These are phyloP conservation scores for Schizothorax lantsangensis DNA, from an alignment of 2,797 vertebrate species.

Conservation along the genomic window DNA sequence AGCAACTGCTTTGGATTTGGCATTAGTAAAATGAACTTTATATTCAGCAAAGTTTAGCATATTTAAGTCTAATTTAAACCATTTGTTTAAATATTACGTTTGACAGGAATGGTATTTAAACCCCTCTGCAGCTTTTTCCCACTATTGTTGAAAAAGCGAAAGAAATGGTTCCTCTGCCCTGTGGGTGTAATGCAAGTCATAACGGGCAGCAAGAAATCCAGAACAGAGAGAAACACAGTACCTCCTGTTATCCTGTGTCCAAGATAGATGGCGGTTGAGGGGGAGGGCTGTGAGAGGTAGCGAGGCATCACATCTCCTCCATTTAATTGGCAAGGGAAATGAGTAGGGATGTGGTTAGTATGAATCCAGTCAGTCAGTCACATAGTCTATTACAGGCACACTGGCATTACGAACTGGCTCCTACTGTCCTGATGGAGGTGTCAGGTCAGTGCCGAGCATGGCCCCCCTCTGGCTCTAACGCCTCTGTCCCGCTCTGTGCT, in stretches of 20 bases:
- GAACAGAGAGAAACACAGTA: conserved; percentile 22
- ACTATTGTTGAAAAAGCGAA: not conserved
- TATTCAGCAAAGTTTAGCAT: not conserved
- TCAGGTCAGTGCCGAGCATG: conserved; percentile 90
- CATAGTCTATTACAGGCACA: conserved; percentile 71
- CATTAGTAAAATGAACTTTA: not conserved
- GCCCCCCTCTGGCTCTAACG: conserved; percentile 82
- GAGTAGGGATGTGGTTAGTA: conserved; percentile 65
- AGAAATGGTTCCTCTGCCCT: conserved; percentile 4
- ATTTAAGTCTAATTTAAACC: not conserved
- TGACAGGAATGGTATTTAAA: not conserved
- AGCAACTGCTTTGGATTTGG: not conserved
- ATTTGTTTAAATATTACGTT: not conserved
- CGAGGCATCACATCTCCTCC: conserved; percentile 39
- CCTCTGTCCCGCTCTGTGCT: conserved; percentile 79
- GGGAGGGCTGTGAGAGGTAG: conserved; percentile 35
- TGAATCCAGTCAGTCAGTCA: conserved; percentile 56
- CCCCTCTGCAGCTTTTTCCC: not conserved
- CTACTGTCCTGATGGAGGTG: conserved; percentile 84
- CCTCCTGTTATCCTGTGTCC: conserved; percentile 35
- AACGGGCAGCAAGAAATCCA: conserved; percentile 15
- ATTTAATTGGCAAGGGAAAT: conserved; percentile 54
- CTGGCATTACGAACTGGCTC: conserved; percentile 57
- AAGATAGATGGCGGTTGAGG: conserved; percentile 18
- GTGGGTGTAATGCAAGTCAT: conserved; percentile 26